Evolutionary conservation across 2,888 invertebrate species (phyloP), one percentile per base, ranked within the genome.

Genomic region (Melanotus villosus): DNA sequence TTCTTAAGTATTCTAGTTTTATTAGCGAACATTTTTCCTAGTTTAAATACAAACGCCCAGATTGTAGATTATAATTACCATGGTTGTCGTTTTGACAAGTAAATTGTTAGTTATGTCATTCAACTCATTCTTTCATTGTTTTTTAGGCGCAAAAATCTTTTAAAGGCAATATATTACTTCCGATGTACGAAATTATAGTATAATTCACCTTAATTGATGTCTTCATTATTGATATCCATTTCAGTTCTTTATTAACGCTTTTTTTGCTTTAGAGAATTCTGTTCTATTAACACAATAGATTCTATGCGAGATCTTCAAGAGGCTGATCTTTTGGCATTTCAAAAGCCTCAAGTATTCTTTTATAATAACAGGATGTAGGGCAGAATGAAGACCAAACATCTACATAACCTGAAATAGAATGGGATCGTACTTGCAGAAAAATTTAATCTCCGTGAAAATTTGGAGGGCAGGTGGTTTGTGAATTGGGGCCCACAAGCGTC

Each of bases 31-130:
- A 9, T 41, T 41, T 45, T 19, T 19, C 19, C 7, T 45, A 16
- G n/a, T n/a, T 21, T 21, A 45, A 54, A 32, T 0, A 5, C 32
- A 58, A 58, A 41, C 41, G 16, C 26, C 10, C 23, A 62, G 36
- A 26, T 36, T 62, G 30, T 62, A 32, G 36, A 50, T 50, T 62
- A 50, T 50, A 38, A 50, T 62, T 50, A 34, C 21, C 50, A 62
- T 23, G 62, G 59, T 38, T 50, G 50, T 62, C 36, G 50, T 12
- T 32, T 16, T 63, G 62, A 63, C 52, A 63, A 52, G 50, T 41
- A 63, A 63, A 63, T 63, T 63, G 52, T 30, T 26, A 30, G 10
- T 16, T 18, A 32, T 32, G 14, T 26, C 32, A 16, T 52, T 19
- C 14, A 26, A 2, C 19, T 47, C 45, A 16, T 1, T 4, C 16